Evolutionary conservation across 2,888 invertebrate genomes (phyloP), one percentile per base, ranked within the genome.

Genomic region (Caenorhabditis panamensis): DNA sequence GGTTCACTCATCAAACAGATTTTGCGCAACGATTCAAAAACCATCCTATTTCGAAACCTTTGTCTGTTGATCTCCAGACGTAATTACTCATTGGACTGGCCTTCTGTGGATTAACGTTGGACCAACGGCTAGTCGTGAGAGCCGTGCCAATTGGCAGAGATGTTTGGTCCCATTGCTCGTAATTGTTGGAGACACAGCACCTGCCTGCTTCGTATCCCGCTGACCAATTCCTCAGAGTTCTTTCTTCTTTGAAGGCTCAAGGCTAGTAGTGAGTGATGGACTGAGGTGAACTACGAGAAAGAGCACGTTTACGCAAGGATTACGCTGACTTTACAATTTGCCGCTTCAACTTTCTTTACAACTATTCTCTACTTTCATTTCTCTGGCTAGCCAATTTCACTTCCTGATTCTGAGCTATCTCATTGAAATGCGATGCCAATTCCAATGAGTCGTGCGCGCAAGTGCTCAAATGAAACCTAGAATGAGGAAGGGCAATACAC

Each of bases 161-260:
- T 72, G 72, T 72, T 72, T 72, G 72, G 63, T 63, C 72, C 11
- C 61, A 49, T 13, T 44, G 18, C n/a, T 20, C 26, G 26, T 26
- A 72, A 72, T 63, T 56, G 56, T 49, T 56, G 63, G 63, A 41
- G 61, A 72, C 72, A 28, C 56, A 20, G 56, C 72, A 72, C 63
- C 72, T 72, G 72, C 16, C 31, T 56, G 20, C 31, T 9, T 6
- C 31, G 4, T 31, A 6, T 31, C 2, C 47, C 36, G 37, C 16
- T 41, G 41, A 13, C 41, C 56, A 41, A 54, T 71, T 71, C 53
- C 44, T 72, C 72, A 72, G 63, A 62, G 49, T 47, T 47, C 56
- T 58, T 63, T 44, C 63, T 41, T 41, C 28, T 58, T 54, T 24
- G 26, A 41, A 13, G 41, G 41, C 13, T 22, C 36, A 68, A 59